Evolutionary conservation across 2,888 invertebrate genomes (phyloP), one percentile per base, ranked within the genome.

Genomic region (Timandra comae): DNA sequence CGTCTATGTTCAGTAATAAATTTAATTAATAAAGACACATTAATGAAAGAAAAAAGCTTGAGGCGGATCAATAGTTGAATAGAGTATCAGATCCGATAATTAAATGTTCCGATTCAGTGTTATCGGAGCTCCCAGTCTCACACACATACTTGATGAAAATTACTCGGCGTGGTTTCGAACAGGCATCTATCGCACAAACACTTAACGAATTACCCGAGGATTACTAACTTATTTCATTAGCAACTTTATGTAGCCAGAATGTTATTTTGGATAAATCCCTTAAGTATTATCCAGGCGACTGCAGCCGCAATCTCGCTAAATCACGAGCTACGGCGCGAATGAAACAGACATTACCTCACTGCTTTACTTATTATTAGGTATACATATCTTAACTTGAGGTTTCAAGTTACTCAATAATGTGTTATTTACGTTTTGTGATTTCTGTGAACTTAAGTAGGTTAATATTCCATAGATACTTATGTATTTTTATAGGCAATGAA

Each of bases 181-280:
- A 64, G 63, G 57, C 58, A 69, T 64, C 66, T 65, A 68, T 67
- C 63, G 67, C 56, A 60, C 66, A 65, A 72, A 71, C 74, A 67
- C 68, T 72, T 64, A 72, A 70, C 75, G 74, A 75, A 73, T 74
- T 70, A 72, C 71, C 62, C 55, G 61, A 64, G 76, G 76, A 75
- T 76, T 73, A 75, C 71, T 57, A 76, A 76, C 76, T 76, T 76
- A 76, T 76, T 76, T 76, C 75, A 76, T 76, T 76, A 76, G 65
- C 71, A 76, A 76, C 72, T 76, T 76, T 56, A 65, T 55, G 61
- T 56, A 49, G 53, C 53, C 63, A 56, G 70, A 76, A 67, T 63
- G 76, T 73, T 73, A 69, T 73, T 72, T 72, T 68, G 69, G 68
- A 63, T 68, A 67, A 70, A 72, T 71, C 71, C 68, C 69, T 59